A percentile compares a stretch with the other conserved stretches of the same genome.
Evolutionary conservation across 2,113 vertebrate species (phyloP).

Genomic region (Heptranchias perlo): DNA sequence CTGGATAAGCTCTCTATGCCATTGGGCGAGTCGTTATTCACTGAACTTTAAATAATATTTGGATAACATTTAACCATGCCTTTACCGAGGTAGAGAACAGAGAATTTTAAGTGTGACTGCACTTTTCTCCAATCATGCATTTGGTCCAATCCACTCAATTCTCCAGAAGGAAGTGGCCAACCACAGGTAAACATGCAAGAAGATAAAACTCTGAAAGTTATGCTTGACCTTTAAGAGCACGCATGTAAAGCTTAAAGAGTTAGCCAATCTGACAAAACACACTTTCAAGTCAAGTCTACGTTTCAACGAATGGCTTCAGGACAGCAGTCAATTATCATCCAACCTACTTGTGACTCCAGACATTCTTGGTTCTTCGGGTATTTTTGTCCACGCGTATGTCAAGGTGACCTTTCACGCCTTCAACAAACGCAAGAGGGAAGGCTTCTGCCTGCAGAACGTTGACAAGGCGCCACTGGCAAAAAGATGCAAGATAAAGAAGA

Average conservation of each 20-base stretch:
- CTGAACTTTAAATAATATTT: neutral
- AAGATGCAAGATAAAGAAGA: constrained; percentile 96
- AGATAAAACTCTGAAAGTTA: neutral
- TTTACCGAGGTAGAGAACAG: neutral
- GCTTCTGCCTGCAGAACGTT: constrained; percentile 94
- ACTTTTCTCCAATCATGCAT: neutral
- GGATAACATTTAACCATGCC: neutral
- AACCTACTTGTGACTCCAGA: constrained; percentile 97
- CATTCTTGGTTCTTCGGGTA: constrained; percentile 89
- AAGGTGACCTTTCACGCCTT: constrained; percentile 97
- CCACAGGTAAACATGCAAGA: neutral
- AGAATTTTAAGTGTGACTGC: neutral
- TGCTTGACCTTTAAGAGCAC: neutral
- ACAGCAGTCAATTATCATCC: constrained; percentile 91
- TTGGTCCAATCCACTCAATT: neutral
- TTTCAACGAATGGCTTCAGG: constrained; percentile 93
- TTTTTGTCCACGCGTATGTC: constrained; percentile 85
- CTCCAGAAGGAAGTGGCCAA: neutral
- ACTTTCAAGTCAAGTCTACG: constrained; percentile 66
- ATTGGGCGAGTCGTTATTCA: neutral
- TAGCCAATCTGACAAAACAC: neutral
- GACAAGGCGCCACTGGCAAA: constrained; percentile 86
- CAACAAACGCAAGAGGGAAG: constrained; percentile 95
- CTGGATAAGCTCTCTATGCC: neutral
- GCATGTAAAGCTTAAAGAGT: neutral